Base-by-base conservation (phyloP, 2,797 vertebrate genomes). In the Danio tinwini region DNA sequence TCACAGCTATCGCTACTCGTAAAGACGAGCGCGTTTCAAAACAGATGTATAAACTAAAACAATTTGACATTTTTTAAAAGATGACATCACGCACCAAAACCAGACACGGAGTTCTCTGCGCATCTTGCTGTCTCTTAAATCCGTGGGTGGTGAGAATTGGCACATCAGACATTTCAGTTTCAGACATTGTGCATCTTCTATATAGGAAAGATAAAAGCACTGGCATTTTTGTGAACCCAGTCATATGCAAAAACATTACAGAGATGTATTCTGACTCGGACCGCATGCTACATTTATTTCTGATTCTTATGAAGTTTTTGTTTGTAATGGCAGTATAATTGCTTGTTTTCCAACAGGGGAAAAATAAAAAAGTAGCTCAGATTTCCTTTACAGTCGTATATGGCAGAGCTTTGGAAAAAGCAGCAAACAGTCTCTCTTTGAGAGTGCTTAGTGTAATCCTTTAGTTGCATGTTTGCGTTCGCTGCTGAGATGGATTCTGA, bases 1-100 rank as follows among this genome's bases (percentile, higher is more conserved):
- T 17, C 74, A 69, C 75, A 76, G 58, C 79, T 19, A 79, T 53
- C 68, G 65, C 52, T 55, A 61, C 74, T 59, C 78, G 73, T 82
- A 80, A 83, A 83, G 72, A 78, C n/a, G 14, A 76, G 49, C 64
- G 56, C 81, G 83, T 70, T 85, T 85, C 73, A 83, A 74, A 80
- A 86, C 83, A 74, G 81, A 69, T 80, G 83, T 76, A 76, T 74
- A 82, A 68, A 63, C 37, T 65, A 75, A 75, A 77, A 83, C 74
- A 68, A 74, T 77, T 70, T 78, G n/a, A 50, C 3, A 5, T 21
- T 56, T 73, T 65, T 76, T 67, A 19, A 49, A 59, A 68, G 73
- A 81, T 75, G 67, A 69, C 13, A 40, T 44, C 71, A 49, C 58
- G 64, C 62, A 56, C 78, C 58, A 64, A 85, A 75, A 72, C 42